Base-by-base conservation (phyloP, 2,113 vertebrate species). In the Notarius lentiginosus region DNA sequence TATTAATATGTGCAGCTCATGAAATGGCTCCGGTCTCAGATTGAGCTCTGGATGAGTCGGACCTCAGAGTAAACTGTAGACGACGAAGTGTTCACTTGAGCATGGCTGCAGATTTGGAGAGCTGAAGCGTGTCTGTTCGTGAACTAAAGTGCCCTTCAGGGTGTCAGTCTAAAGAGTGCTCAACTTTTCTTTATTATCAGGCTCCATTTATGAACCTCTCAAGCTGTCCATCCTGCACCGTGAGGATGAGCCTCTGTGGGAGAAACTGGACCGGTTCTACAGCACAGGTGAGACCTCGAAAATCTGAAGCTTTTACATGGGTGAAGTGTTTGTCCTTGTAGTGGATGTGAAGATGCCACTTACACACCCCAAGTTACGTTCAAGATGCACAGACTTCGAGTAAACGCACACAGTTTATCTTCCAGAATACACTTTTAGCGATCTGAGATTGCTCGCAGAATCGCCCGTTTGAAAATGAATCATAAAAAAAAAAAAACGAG, bases 151-250 rank as follows among this genome's bases (percentile, higher is more conserved):
- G 49, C 24, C 49, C 70, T 76, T 20, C 11, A 66, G 81, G 65
- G 27, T 81, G 41, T 85, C 18, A n/a, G 15, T 90, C 86, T 89
- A 90, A 89, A 34, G 76, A 51, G 47, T 73, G 18, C 34, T 85
- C 51, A 79, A 86, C 79, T 75, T 79, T 55, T 81, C 68, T 87
- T 63, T 61, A 53, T 86, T 51, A 70, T 91, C 92, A 99, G 98
- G 95, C 83, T 99, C 98, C 84, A 97, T 99, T 90, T 99, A 99
- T 94, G 98, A 99, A 94, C 97, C 98, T 56, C 94, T 99, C 80
- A 97, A 97, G 93, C 95, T 95, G 93, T 96, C 95, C 87, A 95
- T 79, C 92, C 92, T 91, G 94, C 94, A 94, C 86, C 95, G 79
- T 1, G 96, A 97, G 53, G 95, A 95, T 85, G 97, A 95, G 90